Base-by-base conservation (phyloP, 35 echinoderm and acorn worm genomes). In the Anneissia japonica region DNA sequence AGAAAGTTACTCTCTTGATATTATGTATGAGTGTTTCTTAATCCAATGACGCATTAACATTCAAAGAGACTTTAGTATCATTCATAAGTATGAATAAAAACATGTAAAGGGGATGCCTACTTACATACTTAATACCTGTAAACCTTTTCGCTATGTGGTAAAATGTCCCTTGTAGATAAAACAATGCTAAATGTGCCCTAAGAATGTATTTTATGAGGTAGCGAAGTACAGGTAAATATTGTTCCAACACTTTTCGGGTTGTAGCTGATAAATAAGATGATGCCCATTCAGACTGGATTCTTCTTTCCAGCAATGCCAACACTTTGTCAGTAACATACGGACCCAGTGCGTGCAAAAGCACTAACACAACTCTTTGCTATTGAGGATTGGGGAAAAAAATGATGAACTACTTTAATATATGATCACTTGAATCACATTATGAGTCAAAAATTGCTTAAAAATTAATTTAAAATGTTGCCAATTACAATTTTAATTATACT, bases 131-230 rank as follows among this genome's bases (percentile, higher is more conserved):
- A 36, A 99, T 89, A 46, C 89, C 92, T 26, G 96, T 88, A 21
- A 87, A 79, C 12, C 96, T 38, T 83, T 99, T 99, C 0, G 96
- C 85, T 38, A 99, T 46, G 34, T 99, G 96, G 74, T 99, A 99
- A 41, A 99, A 99, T 17, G 91, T 31, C 0, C 91, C 91, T 4
- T 41, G 43, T 11, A 94, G 39, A 72, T 94, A 99, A 79, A 99
- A 99, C 19, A 87, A 36, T 72, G 92, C 96, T 79, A 99, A 88
- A 86, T 99, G 96, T 16, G 83, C 73, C 32, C 96, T 84, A 38
- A 91, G 88, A 0, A 85, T 45, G 16, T 94, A 84, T 29, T 81
- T 91, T 16, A 94, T 33, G 10, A 79, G 40, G 72, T 83, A 74
- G 23, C 92, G 55, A 17, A 99, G 6, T 11, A 90, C 36, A n/a